Base-by-base conservation (phyloP, 2,888 invertebrate species). In the Meiosimyza platycephala region DNA sequence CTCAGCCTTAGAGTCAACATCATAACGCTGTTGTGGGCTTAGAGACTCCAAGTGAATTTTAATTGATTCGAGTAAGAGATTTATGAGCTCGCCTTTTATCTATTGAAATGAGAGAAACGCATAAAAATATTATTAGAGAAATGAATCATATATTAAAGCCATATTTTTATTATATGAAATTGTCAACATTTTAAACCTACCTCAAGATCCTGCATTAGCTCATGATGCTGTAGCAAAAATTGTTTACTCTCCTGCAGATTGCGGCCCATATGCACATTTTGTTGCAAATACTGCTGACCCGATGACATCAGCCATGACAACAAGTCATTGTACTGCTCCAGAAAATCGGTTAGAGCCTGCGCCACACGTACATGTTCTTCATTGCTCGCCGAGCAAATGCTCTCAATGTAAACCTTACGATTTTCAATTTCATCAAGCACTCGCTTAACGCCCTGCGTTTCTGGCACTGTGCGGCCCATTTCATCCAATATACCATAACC, bases 211-310 rank as follows among this genome's bases (percentile, higher is more conserved):
- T 90, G 91, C 80, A 93, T 90, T 65, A 95, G 86, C 80, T 92
- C 91, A 79, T 91, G 91, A 84, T 95, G 94, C 78, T 92, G 88
- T 80, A 92, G 89, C 75, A 93, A 89, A 84, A 94, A 95, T 83
- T 93, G 93, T 80, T 90, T 90, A 59, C 93, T 92, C 86, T 90
- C 89, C 9, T 89, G 86, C 47, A 91, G 82, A 81, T 90, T 90
- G 69, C 89, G 90, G n/a, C 95, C 95, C 91, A 95, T 92, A 80
- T 93, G 91, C 75, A 91, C 90, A 81, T 93, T 92, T 55, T 92
- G 91, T 80, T 91, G 91, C 62, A 95, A 88, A 82, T 93, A 93
- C 66, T 91, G 89, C 81, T 94, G 93, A 0, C 92, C 93, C 47
- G 93, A 92, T 71, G 91, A 91, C 40, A 91, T 89, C 69, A 95